These are phyloP conservation scores for Mamestra configurata DNA, from an alignment of 1,140 invertebrate species.

Conservation along the genomic window DNA sequence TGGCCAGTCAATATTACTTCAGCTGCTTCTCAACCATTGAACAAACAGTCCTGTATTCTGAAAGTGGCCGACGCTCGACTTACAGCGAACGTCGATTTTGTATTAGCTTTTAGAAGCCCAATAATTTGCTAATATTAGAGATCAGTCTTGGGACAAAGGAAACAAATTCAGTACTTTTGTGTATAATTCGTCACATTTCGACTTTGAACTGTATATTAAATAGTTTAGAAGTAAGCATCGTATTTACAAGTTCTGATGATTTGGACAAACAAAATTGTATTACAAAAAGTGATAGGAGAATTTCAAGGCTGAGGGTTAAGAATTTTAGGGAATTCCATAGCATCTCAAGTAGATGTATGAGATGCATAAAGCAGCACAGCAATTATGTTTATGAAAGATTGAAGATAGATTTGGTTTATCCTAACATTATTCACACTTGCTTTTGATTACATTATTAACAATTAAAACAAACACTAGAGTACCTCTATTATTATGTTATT, in stretches of 20 bases:
- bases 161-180: constrained; percentile 69
- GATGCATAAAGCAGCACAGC: constrained; percentile 31
- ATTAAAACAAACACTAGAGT: constrained; percentile 46
- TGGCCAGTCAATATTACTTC: constrained; percentile 59
- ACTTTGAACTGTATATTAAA: constrained; percentile 66
- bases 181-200: constrained; percentile 59
- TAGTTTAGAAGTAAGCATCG: constrained; percentile 60
- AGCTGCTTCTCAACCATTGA: constrained; percentile 58
- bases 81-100: constrained; percentile 18
- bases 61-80: constrained; percentile 48
- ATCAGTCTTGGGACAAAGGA: constrained; percentile 84
- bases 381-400: constrained; percentile 2
- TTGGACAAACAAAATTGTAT: constrained; percentile 49
- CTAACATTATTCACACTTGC: constrained; percentile 42
- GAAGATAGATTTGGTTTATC: constrained; percentile 37
- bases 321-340: constrained; percentile 71
- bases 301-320: constrained; percentile 53
- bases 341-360: constrained; percentile 9
- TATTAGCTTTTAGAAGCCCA: constrained; percentile 54
- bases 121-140: constrained; percentile 69
- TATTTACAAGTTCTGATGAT: constrained; percentile 56
- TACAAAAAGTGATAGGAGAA: constrained; percentile 50
- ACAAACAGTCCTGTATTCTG: constrained; percentile 61
- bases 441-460: constrained; percentile 45
- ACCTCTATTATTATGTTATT: constrained; percentile 47